These are phyloP conservation scores for Aproaerema taeniolella DNA, from an alignment of 2,888 invertebrate species.

Conservation along the genomic window DNA sequence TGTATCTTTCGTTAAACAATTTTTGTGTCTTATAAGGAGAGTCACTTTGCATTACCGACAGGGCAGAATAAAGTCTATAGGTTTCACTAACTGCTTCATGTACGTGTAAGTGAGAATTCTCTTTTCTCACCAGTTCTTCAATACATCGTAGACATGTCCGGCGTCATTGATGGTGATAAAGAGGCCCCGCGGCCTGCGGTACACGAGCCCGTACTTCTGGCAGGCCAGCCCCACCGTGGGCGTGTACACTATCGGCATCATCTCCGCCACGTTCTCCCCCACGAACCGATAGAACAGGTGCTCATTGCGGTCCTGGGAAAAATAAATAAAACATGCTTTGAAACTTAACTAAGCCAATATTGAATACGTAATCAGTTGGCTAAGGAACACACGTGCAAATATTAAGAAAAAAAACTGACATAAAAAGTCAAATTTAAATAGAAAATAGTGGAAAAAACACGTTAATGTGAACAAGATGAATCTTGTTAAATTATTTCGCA, in stretches of 20 bases:
- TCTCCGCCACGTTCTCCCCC: constrained; percentile 89
- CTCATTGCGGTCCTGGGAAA: constrained; percentile 92
- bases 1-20: too few species aligned
- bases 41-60: too few species aligned
- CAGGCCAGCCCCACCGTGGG: constrained; percentile 98
- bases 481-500: not conserved
- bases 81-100: too few species aligned
- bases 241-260: constrained; percentile 99
- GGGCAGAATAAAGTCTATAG: too few species aligned
- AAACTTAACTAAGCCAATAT: not conserved
- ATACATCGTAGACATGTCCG: constrained; percentile 94
- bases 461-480: not conserved
- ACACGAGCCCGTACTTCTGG: constrained; percentile 96
- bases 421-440: too few species aligned
- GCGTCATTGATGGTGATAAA: constrained; percentile 98
- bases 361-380: too few species aligned
- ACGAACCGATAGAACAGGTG: constrained; percentile 95
- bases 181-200: constrained; percentile 93
- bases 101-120: too few species aligned
- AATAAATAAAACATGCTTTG: too few species aligned
- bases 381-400: too few species aligned
- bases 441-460: not conserved
- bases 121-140: constrained; percentile 96
- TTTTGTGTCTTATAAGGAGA: too few species aligned
- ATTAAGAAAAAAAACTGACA: too few species aligned